These are phyloP conservation scores for Nebria salina DNA, from an alignment of 2,888 invertebrate genomes.

Conservation along the genomic window DNA sequence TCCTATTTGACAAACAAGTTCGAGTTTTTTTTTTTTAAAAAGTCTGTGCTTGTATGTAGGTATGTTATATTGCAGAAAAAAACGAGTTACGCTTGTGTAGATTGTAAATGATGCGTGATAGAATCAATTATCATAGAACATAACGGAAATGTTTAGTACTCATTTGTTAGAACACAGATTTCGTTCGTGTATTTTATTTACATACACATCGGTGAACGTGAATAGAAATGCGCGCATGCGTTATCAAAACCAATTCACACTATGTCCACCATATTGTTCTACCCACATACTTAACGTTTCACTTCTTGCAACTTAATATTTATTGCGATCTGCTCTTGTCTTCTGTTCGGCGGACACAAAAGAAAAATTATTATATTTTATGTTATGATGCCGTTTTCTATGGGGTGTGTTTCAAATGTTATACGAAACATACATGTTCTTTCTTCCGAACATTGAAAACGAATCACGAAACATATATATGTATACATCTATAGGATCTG, in stretches of 20 bases:
- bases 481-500: background rate
- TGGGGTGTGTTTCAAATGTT: constrained; percentile 10
- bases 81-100: background rate
- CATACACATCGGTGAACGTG: background rate
- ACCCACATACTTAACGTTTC: constrained; percentile 47
- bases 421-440: constrained; percentile 18
- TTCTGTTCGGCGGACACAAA: constrained; percentile 27
- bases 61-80: background rate
- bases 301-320: background rate
- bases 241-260: constrained; percentile 38
- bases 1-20: too few relatives aligned
- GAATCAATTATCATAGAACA: constrained; percentile 34
- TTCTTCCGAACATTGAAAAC: constrained; percentile 15
- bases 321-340: constrained; percentile 20
- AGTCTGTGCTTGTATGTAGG: too few relatives aligned
- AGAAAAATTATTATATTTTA: constrained; percentile 38
- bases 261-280: constrained; percentile 52
- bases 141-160: constrained; percentile 42
- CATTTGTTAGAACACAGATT: constrained; percentile 41
- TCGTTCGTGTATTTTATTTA: constrained; percentile 16
- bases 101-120: constrained; percentile 19
- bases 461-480: too few relatives aligned
- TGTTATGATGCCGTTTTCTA: constrained; percentile 14
- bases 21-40: too few relatives aligned
- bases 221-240: background rate